A percentile compares a stretch with the other conserved stretches of the same genome.
Evolutionary conservation across 1,140 invertebrate species (phyloP).

Genomic region (Zaprionus taronus): DNA sequence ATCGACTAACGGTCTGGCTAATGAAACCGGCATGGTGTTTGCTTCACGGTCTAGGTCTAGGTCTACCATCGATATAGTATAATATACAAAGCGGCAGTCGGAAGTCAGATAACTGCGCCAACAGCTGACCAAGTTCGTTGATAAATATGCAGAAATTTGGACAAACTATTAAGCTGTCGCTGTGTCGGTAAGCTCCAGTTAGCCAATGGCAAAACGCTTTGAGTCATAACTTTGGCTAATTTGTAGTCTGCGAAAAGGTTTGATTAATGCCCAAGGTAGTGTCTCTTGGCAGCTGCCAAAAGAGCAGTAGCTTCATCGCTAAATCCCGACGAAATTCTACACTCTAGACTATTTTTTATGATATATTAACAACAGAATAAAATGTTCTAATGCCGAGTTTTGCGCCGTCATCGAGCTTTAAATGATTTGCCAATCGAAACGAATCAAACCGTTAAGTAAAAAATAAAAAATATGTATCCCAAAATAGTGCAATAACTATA

Average conservation of each 20-base stretch:
- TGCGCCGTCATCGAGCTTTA: constrained; percentile 13
- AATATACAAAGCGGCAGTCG: constrained; percentile 46
- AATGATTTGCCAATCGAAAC: background rate
- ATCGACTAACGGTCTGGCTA: constrained; percentile 35
- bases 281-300: constrained; percentile 19
- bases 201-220: constrained; percentile 49
- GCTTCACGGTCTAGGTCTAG: constrained; percentile 76
- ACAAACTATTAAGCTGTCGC: constrained; percentile 40
- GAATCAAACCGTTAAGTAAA: background rate
- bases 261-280: constrained; percentile 47
- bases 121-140: constrained; percentile 71
- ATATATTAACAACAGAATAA: background rate
- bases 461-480: constrained; percentile 24
- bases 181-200: constrained; percentile 40
- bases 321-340: background rate
- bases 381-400: constrained; percentile 7
- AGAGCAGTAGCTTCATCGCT: background rate
- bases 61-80: constrained; percentile 58
- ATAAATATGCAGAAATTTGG: constrained; percentile 61
- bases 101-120: constrained; percentile 55
- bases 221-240: constrained; percentile 39
- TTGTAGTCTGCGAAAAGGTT: constrained; percentile 39
- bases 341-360: background rate
- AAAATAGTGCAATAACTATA: constrained; percentile 43
- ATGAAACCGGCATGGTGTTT: constrained; percentile 14